Evolutionary conservation across 2,797 vertebrate genomes (phyloP), one percentile per base, ranked within the genome.

Genomic region (Rhinogobio ventralis): DNA sequence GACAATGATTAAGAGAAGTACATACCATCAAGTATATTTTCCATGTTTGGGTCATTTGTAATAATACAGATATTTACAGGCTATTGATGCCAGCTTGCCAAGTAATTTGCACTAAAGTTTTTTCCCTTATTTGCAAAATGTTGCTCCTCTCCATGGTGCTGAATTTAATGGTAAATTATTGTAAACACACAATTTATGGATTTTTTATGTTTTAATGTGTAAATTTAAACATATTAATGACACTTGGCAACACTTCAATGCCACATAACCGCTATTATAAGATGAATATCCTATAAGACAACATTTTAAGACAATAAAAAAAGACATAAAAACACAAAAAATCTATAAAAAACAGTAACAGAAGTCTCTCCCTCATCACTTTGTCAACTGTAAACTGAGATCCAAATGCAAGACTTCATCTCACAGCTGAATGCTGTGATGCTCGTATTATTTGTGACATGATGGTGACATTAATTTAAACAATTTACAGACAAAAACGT

Each of bases 141-240:
- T 0, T 66, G 19, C 36, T 51, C 46, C 84, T 85, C 71, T 85
- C 84, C 77, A 57, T 81, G 71, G 84, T 85, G 71, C 84, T 85
- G 84, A 81, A 85, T 28, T 2, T 8, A 28, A 57, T 62, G 20
- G 5, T 46, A 53, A 19, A 5, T 84, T n/a, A 60, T 39, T 68
- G 45, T 53, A 53, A 67, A 66, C 60, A 5, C 17, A 67, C 42
- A 66, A 49, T 66, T 28, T n/a, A n/a, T 60, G 1, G 14, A 64
- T 10, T 28, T 39, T 19, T 10, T 25, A 62, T 28, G 55, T 46
- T 64, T 55, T 78, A 79, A 79, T 62, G 25, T 28, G 62, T 36
- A 36, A 1, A 68, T 14, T 8, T 49, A 30, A 33, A 33, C 13
- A 66, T 7, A 66, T 17, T 28, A 49, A 64, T 64, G 25, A 51